Conservation (phyloP, 2,888 invertebrate species). For the Tenodera sinensis region DNA sequence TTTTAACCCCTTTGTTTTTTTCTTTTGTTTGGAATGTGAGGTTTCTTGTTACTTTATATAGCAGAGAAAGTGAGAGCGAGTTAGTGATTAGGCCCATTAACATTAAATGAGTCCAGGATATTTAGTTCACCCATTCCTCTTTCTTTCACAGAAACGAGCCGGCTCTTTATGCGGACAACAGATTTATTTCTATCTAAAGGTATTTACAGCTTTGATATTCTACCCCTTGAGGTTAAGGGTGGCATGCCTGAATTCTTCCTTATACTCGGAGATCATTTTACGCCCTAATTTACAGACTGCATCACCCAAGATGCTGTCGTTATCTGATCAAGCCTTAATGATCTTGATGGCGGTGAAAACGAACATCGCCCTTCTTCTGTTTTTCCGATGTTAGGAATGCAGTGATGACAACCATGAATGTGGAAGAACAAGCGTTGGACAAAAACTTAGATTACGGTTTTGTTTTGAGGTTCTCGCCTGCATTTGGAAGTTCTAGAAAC, state of each 20-base stretch:
- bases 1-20: neutral
- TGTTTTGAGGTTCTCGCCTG: neutral
- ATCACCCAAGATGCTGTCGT: neutral
- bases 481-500: neutral
- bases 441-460: neutral
- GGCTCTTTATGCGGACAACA: neutral
- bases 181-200: neutral
- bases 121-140: neutral
- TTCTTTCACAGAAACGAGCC: neutral
- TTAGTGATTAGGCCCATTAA: conserved; percentile 1
- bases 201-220: neutral
- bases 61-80: neutral
- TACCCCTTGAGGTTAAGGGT: neutral
- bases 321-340: neutral
- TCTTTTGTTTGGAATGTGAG: neutral
- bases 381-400: neutral
- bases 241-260: neutral
- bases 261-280: neutral
- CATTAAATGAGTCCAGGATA: neutral
- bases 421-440: neutral
- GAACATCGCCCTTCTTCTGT: neutral
- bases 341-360: neutral
- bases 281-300: neutral
- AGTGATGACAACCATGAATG: neutral
- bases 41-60: neutral